Evolutionary conservation across 2,888 invertebrate genomes (phyloP).

Genomic region (Aporophyla lueneburgensis): DNA sequence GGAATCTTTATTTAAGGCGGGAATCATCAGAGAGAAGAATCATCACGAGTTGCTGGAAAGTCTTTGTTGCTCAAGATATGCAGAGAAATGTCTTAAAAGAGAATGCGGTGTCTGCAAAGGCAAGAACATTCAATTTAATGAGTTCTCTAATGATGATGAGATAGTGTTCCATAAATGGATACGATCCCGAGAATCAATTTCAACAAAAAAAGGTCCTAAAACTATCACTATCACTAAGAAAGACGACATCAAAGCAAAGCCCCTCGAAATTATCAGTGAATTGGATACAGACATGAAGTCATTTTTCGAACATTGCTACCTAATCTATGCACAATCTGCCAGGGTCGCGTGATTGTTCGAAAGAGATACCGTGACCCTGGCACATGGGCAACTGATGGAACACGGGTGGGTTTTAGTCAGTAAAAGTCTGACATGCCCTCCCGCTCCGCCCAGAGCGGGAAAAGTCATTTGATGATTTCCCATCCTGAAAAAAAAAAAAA

Average conservation of each 20-base stretch:
- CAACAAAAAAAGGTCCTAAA: not conserved
- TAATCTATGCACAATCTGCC: too few relatives aligned
- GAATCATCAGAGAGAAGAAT: not conserved
- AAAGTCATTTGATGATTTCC: too few relatives aligned
- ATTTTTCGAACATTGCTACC: constrained; percentile 2
- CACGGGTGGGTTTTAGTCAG: too few relatives aligned
- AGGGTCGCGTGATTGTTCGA: too few relatives aligned
- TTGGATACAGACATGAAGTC: not conserved
- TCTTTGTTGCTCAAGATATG: not conserved
- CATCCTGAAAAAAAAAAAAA: too few relatives aligned
- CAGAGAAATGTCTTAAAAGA: not conserved
- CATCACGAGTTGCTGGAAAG: not conserved
- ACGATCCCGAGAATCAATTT: constrained; percentile 1
- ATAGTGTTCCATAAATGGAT: constrained; percentile 1
- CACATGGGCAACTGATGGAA: too few relatives aligned
- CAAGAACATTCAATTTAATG: not conserved
- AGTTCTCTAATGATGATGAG: not conserved
- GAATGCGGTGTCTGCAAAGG: not conserved
- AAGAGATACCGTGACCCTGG: too few relatives aligned
- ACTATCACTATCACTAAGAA: not conserved
- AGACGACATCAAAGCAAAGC: constrained; percentile 4
- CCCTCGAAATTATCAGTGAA: not conserved
- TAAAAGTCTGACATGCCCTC: too few relatives aligned
- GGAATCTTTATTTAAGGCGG: too few relatives aligned
- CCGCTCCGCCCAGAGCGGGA: too few relatives aligned